These are phyloP conservation scores for Euzophera pinguis DNA, from an alignment of 2,888 invertebrate genomes.

Conservation along the genomic window DNA sequence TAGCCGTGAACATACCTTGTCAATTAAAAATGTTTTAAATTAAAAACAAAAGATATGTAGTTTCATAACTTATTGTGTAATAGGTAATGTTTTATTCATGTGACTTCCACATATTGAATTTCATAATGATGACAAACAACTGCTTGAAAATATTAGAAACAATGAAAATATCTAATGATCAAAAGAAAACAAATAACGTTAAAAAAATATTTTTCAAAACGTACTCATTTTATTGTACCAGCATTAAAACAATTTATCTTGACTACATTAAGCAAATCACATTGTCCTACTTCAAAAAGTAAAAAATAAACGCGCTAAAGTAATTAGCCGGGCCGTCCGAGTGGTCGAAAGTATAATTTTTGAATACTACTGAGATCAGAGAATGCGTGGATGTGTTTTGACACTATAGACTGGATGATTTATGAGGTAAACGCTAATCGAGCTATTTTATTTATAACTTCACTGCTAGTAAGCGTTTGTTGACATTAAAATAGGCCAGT, in stretches of 20 bases:
- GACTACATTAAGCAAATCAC: constrained; percentile 1
- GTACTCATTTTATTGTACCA: not conserved
- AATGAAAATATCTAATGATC: not conserved
- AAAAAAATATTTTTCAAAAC: not conserved
- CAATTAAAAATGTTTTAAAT: not conserved
- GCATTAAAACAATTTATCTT: not conserved
- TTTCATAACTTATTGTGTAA: no score
- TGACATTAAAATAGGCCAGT: constrained; percentile 61
- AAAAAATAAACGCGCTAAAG: constrained; percentile 30
- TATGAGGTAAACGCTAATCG: constrained; percentile 62
- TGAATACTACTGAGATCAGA: constrained; percentile 59
- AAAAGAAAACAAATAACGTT: not conserved
- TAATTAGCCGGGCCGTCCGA: constrained; percentile 39
- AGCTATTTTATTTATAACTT: constrained; percentile 62
- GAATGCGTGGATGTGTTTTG: constrained; percentile 62
- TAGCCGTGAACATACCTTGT: not conserved
- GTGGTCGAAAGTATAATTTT: constrained; percentile 42
- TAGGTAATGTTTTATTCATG: not conserved
- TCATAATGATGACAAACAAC: no score
- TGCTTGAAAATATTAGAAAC: not conserved
- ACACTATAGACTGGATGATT: constrained; percentile 65
- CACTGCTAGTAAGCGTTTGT: constrained; percentile 46
- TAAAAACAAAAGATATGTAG: not conserved
- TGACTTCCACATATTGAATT: no score
- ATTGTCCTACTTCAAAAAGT: constrained; percentile 11